Base-by-base conservation (phyloP, 2,888 invertebrate genomes). In the Ormyrus rosae region DNA sequence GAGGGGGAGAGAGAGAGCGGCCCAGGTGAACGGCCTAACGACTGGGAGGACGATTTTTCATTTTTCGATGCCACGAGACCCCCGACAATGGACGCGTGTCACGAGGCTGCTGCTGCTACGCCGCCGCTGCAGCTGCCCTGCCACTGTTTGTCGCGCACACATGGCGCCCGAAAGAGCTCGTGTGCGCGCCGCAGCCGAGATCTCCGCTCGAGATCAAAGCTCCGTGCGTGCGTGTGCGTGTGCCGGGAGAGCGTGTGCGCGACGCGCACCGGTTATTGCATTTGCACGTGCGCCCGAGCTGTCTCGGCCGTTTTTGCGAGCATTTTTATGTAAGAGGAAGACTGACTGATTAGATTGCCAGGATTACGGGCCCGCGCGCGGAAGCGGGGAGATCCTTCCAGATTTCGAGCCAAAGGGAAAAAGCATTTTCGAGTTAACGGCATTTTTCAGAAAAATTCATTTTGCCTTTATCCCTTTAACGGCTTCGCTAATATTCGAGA, bases 11-110 rank as follows among this genome's bases (percentile, higher is more conserved):
- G 69, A 51, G 50, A 67, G 34, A 69, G 65, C 61, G 46, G 45
- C 85, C 89, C 89, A 89, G 89, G 89, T 89, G 89, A 89, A 87
- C 86, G 86, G 85, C 84, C 87, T 83, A 82, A 78, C 81, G 81
- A 80, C 64, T 69, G 78, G 65, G 82, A 85, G 86, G 86, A 85
- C 86, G 87, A 90, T 90, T 90, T 90, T 90, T 90, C 90, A 90
- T 89, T 89, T 89, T 86, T 88, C 89, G 89, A 88, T 88, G 88
- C 88, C 77, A 86, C 87, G 86, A 87, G 87, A 86, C 86, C 85
- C 84, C 85, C 88, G 88, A 90, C 90, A 90, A 90, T 90, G 89
- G 90, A 89, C 90, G 90, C 90, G 90, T 90, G 90, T 90, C 90
- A 89, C 88, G 86, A 73, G 78, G 86, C 83, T 73, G 86, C 85